Base-by-base conservation (phyloP, 2,113 vertebrate species). In the Seriola rivoliana region DNA sequence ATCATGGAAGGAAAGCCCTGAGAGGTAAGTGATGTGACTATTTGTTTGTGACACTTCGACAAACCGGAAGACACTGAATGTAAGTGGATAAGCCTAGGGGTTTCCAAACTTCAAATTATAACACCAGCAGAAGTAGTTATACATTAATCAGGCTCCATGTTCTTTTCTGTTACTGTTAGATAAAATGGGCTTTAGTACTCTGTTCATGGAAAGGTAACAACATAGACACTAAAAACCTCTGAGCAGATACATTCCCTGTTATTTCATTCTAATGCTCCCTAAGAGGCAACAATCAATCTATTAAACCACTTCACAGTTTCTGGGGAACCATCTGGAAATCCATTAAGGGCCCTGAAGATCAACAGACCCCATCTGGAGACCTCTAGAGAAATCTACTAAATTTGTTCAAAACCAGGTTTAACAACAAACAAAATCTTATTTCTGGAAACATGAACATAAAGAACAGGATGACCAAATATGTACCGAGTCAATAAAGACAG, bases 241-340 rank as follows among this genome's bases (percentile, higher is more conserved):
- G 40, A 36, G 36, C 62, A 16, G 42, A 40, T 12, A 21, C 32
- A n/a, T 10, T 42, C 13, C 40, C 50, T 4, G 19, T 36, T 57
- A 55, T 8, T 72, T 21, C 19, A 34, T 54, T 50, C 8, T 40
- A 21, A 74, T 55, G 64, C 14, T 2, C 16, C 14, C 12, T 54
- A 78, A 68, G 23, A 50, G 19, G 38, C 25, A 25, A 34, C 16
- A 42, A 44, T 66, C 60, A 42, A 58, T 32, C 40, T 23, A 36
- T 62, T 64, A 29, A 59, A 78, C 32, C 54, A 59, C 60, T 52
- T 71, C 58, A 58, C 29, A 34, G 67, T 42, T 64, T 52, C 23
- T 40, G 11, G 6, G 50, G 32, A 16, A 34, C 19, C 17, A 21
- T 38, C 16, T 0, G n/a, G 57, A 55, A 78, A 59, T 38, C 54